These are phyloP conservation scores for Hephaestus fuliginosus DNA, from an alignment of 2,797 vertebrate genomes.

Conservation along the genomic window DNA sequence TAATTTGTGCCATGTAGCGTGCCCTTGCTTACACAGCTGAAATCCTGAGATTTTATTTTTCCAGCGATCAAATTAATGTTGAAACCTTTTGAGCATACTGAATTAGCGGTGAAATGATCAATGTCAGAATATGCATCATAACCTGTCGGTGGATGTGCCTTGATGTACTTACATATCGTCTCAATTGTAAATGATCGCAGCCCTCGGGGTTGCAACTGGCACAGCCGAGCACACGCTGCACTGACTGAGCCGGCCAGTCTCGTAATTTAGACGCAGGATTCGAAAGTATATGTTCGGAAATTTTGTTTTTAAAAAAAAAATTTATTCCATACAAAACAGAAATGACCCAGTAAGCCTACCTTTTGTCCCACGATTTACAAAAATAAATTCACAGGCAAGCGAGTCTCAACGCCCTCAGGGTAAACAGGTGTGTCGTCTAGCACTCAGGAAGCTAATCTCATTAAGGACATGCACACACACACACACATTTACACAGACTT, in stretches of 20 bases:
- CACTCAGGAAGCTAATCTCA: slow-evolving; percentile 63
- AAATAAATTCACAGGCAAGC: slow-evolving; percentile 70
- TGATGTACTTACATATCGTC: slow-evolving; percentile 40
- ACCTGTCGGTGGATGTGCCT: slow-evolving; percentile 34
- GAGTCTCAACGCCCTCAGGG: slow-evolving; percentile 51
- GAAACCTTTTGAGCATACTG: not conserved
- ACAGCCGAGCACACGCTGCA: not conserved
- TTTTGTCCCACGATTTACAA: slow-evolving; percentile 69
- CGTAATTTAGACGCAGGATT: not conserved
- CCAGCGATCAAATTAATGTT: not conserved
- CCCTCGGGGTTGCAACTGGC: not conserved
- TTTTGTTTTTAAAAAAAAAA: slow-evolving; percentile 25
- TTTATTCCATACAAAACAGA: slow-evolving; percentile 71
- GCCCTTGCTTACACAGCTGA: not conserved
- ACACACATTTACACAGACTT: slow-evolving; percentile 15
- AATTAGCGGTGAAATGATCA: slow-evolving; percentile 4
- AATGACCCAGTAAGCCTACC: slow-evolving; percentile 20
- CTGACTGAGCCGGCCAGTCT: not conserved
- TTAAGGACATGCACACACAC: slow-evolving; percentile 38
- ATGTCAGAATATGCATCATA: slow-evolving; percentile 25
- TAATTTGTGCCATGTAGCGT: not conserved
- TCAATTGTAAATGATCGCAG: slow-evolving; percentile 23
- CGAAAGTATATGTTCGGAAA: not conserved
- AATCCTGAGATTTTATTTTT: slow-evolving; percentile 3
- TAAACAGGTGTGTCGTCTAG: slow-evolving; percentile 63